Percentiles rank a stretch among this genome's conserved stretches.
phyloP scores from a whole-genome alignment of 2,113 vertebrate genomes.

The Pluvianellus socialis region DNA sequence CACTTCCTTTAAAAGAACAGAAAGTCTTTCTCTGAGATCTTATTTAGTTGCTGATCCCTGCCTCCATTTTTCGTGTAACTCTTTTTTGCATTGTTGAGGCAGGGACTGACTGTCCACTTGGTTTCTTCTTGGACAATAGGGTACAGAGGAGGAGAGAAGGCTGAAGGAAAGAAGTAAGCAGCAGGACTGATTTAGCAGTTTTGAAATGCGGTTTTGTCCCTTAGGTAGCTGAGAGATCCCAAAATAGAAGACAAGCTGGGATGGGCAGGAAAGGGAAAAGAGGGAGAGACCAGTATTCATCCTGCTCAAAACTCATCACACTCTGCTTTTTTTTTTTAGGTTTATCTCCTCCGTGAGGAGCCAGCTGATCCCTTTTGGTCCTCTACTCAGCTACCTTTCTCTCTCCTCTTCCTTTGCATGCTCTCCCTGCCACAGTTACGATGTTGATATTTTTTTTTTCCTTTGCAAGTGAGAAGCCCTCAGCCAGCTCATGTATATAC shows the following conservation, averaged over 20 bases:
- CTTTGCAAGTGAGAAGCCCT: not conserved
- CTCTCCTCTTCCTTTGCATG: not conserved
- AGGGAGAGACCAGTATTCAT: not conserved
- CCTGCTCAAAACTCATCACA: not conserved
- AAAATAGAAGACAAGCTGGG: not conserved
- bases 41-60: not conserved
- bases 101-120: not conserved
- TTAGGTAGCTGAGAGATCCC: not conserved
- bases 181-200: not conserved
- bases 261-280: not conserved
- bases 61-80: not conserved
- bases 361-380: not conserved
- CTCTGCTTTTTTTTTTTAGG: not conserved
- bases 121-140: not conserved
- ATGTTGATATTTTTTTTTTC: not conserved
- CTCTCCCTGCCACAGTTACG: not conserved
- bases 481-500: not conserved
- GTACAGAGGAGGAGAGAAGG: not conserved
- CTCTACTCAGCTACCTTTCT: not conserved
- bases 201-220: not conserved
- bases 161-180: not conserved
- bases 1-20: not conserved
- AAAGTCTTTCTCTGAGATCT: not conserved
- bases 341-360: not conserved
- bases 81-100: not conserved